A percentile compares a stretch with the other conserved stretches of the same genome.
Evolutionary conservation across 2,797 vertebrate genomes (phyloP).

Genomic region (Phataginus tricuspis): DNA sequence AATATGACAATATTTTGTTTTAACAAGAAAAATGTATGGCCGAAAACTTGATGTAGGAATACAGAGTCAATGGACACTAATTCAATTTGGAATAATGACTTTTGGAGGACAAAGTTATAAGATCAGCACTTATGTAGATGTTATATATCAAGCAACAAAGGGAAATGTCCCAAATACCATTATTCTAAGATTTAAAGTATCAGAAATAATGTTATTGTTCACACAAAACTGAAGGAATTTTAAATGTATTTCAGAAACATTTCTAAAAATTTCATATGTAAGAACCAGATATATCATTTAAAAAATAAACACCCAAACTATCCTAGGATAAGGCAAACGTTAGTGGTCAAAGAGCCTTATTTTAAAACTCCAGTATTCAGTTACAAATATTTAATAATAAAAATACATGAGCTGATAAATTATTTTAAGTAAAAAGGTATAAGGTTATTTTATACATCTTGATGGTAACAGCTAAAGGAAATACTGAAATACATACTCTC

Average conservation of each 20-base stretch:
- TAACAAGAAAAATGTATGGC: background rate
- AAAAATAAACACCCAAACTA: background rate
- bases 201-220: background rate
- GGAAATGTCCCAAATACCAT: background rate
- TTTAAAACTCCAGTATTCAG: background rate
- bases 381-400: constrained; percentile 35
- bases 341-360: background rate
- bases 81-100: background rate
- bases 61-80: background rate
- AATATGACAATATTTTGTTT: background rate
- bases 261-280: background rate
- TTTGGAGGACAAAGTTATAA: background rate
- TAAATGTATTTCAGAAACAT: background rate
- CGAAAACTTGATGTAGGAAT: background rate
- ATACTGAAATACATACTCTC: background rate
- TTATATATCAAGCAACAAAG: background rate
- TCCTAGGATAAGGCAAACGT: background rate
- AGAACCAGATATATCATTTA: background rate
- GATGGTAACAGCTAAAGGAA: background rate
- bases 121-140: background rate
- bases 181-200: background rate
- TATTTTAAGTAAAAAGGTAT: constrained; percentile 15
- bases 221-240: background rate
- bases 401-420: background rate
- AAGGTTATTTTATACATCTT: background rate